A percentile compares a stretch with the other conserved stretches of the same genome.
Conservation (phyloP, 2,888 invertebrate genomes). For the Eupeodes latifasciatus region DNA sequence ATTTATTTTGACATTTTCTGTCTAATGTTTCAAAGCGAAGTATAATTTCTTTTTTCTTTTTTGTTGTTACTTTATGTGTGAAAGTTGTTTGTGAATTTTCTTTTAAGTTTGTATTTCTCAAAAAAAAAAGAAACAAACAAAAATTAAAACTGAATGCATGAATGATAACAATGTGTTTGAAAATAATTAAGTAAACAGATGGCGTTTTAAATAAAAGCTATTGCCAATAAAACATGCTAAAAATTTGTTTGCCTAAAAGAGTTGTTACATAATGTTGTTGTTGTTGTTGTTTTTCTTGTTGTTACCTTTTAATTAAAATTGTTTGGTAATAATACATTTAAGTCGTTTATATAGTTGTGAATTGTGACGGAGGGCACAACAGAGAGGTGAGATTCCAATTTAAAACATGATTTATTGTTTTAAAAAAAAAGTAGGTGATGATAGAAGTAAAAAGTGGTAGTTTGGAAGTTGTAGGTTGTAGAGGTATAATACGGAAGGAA, state of each 20-base stretch:
- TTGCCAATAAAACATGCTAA: conserved; percentile 14
- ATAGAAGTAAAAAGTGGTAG: neutral
- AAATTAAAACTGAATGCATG: neutral
- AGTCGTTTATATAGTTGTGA: neutral
- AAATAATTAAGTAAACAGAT: conserved; percentile 68
- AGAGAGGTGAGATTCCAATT: neutral
- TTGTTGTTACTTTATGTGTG: conserved; percentile 35
- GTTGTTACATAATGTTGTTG: conserved; percentile 49
- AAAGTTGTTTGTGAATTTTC: conserved; percentile 61
- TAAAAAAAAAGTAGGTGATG: neutral
- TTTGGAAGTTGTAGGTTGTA: neutral
- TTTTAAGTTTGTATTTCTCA: conserved; percentile 37
- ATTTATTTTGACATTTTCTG: conserved; percentile 40
- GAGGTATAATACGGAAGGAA: conserved; percentile 37
- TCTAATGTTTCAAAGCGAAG: neutral
- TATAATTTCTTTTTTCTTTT: conserved; percentile 55
- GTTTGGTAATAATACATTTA: conserved; percentile 5
- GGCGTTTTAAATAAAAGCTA: conserved; percentile 35
- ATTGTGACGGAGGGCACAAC: neutral
- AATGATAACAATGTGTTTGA: conserved; percentile 45
- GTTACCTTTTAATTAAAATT: conserved; percentile 12
- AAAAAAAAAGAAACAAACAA: conserved; percentile 6
- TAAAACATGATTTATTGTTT: conserved; percentile 19
- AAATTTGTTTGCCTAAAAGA: conserved; percentile 50
- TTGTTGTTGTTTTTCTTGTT: neutral